phyloP scores from a whole-genome alignment of 2,797 vertebrate species.

The Artibeus lituratus region DNA sequence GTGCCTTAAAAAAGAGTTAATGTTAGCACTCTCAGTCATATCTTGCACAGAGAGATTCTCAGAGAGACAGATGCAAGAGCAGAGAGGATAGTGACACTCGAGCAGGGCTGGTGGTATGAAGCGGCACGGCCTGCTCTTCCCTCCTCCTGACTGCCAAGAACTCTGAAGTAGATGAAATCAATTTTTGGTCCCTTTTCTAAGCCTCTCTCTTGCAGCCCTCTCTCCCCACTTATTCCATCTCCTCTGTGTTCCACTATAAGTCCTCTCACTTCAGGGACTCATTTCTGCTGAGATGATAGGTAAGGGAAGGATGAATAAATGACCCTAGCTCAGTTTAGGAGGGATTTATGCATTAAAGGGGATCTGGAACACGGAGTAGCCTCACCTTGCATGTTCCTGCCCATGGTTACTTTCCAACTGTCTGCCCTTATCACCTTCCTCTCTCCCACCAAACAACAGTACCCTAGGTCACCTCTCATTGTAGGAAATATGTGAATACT shows the following conservation, averaged over 20 bases:
- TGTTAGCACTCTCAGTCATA: neutral
- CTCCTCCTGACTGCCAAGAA: neutral
- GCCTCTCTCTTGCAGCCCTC: neutral
- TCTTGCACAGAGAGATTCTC: neutral
- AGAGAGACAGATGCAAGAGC: neutral
- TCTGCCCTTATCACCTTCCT: neutral
- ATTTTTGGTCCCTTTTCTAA: neutral
- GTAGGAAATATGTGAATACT: neutral
- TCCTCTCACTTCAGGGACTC: neutral
- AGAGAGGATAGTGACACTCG: accelerated
- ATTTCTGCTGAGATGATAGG: neutral
- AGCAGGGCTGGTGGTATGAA: neutral
- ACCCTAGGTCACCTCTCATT: neutral
- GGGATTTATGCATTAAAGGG: neutral
- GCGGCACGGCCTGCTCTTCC: neutral
- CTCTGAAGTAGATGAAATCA: neutral
- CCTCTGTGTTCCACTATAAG: neutral
- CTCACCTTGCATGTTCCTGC: too few relatives aligned
- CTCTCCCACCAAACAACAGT: neutral
- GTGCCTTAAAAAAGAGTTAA: neutral
- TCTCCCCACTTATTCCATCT: neutral
- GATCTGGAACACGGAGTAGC: neutral
- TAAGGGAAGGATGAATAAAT: too few relatives aligned
- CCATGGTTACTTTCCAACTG: neutral
- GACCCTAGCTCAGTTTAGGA: neutral